A percentile compares a stretch with the other conserved stretches of the same genome.
Evolutionary conservation across 2,797 vertebrate genomes (phyloP).

Genomic region (Gymnothorax javanicus): DNA sequence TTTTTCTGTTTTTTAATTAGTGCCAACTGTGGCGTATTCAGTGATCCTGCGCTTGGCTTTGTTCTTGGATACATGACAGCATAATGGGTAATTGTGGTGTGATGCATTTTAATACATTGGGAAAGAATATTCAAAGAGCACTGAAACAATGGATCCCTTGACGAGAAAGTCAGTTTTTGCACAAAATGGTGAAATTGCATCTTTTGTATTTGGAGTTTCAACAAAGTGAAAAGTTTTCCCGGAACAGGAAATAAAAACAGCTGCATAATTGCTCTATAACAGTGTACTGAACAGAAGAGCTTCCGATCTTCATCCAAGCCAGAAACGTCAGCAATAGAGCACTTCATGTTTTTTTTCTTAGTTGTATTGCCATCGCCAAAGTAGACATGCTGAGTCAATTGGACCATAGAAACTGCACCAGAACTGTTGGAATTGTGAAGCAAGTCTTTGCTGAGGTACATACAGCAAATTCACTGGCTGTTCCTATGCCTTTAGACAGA

Average conservation of each 20-base stretch:
- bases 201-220: background rate
- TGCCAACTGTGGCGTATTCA: too few species aligned
- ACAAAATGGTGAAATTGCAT: background rate
- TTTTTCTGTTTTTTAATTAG: too few species aligned
- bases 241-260: background rate
- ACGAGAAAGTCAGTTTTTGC: background rate
- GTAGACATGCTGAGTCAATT: background rate
- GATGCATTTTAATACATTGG: background rate
- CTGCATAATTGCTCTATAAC: background rate
- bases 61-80: too few species aligned
- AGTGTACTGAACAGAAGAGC: background rate
- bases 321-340: background rate
- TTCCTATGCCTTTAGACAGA: background rate
- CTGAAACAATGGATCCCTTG: background rate
- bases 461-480: background rate
- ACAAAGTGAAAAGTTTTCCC: background rate
- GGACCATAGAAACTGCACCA: background rate
- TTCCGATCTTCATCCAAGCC: background rate
- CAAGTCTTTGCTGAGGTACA: background rate
- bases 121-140: background rate
- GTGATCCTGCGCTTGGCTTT: too few species aligned
- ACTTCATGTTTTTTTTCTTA: background rate
- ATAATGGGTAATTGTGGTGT: background rate
- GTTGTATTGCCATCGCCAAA: background rate
- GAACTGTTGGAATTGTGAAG: background rate